Evolutionary conservation across 2,888 invertebrate species (phyloP).

Genomic region (Callimorpha dominula): DNA sequence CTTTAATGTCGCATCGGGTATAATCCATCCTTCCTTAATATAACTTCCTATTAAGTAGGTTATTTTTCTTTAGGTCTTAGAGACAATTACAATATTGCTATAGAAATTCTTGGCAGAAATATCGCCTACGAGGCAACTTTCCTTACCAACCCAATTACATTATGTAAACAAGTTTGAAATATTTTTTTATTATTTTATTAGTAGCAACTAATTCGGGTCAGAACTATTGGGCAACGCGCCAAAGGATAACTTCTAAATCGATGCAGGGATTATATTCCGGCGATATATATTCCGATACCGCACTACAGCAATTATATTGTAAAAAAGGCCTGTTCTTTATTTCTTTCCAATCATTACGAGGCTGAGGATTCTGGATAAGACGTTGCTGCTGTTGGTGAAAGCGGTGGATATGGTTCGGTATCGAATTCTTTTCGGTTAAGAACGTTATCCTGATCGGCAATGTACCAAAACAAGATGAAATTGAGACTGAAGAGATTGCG

Average conservation of each 20-base stretch:
- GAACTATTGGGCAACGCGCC: conserved; percentile 41
- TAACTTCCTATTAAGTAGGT: neutral
- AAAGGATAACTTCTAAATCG: conserved; percentile 12
- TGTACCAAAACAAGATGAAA: too few relatives aligned
- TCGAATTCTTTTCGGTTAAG: neutral
- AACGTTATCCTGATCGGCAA: too few relatives aligned
- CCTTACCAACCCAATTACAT: conserved; percentile 26
- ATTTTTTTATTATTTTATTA: conserved; percentile 28
- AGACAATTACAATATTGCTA: neutral
- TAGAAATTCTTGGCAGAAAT: conserved; percentile 11
- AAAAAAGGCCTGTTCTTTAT: neutral
- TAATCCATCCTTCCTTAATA: neutral
- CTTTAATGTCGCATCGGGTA: neutral
- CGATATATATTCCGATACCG: neutral
- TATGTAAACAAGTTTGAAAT: conserved; percentile 27
- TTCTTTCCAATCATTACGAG: neutral
- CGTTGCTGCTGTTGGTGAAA: neutral
- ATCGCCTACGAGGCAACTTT: neutral
- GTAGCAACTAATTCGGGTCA: conserved; percentile 7
- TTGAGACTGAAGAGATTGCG: too few relatives aligned
- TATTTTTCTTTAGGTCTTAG: neutral
- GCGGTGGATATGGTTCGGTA: neutral
- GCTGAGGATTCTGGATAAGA: neutral
- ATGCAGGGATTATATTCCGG: conserved; percentile 10
- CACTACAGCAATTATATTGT: neutral